Base-by-base conservation (phyloP, 2,888 invertebrate species). In the Eretmocerus hayati region DNA sequence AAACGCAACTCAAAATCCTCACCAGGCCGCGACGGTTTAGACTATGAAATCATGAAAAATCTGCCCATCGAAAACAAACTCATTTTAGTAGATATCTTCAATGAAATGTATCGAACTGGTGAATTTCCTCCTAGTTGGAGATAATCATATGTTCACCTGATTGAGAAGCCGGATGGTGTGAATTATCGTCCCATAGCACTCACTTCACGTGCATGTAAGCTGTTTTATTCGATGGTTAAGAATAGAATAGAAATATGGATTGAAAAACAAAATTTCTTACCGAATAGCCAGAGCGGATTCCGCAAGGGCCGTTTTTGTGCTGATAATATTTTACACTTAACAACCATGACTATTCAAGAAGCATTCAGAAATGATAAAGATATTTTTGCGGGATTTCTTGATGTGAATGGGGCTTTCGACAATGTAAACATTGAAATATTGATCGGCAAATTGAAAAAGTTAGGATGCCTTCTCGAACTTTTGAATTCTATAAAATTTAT, bases 231-330 rank as follows among this genome's bases (percentile, higher is more conserved):
- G 4, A 6, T 42, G 13, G 19, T 33, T 5, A 42, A 42, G 23
- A 42, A n/a, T n/a, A n/a, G n/a, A 42, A 11, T 16, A 5, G 22
- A 42, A 35, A 22, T 16, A 23, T 42, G 33, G 42, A 19, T 15
- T 3, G 33, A 42, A 33, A 2, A 4, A 2, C 15, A 42, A 3
- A n/a, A 33, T 8, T 15, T 32, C 15, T 16, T 33, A 1, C 42
- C 33, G 5, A n/a, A 22, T 2, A 15, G 33, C 8, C 33, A 42
- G 18, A 13, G 2, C 2, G 42, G 42, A 5, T 42, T 42, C 16
- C 4, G 35, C 4, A 35, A 6, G 3, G 16, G 35, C n/a, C n/a
- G n/a, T n/a, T n/a, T 35, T 16, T 33, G 21, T 8, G 6, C 15
- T 1, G 19, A 11, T 3, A 16, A 21, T 18, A 16, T 22, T 22